These are phyloP conservation scores for Dolichopus griseipennis DNA, from an alignment of 2,888 invertebrate genomes.

Conservation along the genomic window DNA sequence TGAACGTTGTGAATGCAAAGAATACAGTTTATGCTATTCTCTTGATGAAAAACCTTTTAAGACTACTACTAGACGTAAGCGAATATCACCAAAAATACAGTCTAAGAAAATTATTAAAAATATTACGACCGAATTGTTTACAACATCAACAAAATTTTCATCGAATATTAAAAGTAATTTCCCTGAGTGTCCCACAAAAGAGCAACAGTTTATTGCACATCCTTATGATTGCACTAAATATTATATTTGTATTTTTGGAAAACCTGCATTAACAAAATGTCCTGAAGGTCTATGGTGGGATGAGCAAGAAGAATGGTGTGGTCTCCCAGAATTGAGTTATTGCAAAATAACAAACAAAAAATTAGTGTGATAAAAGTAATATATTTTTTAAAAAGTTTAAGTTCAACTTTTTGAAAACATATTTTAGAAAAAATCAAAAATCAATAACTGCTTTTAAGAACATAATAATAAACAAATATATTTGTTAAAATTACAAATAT, in stretches of 20 bases:
- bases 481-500: too few relatives aligned
- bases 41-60: neutral
- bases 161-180: constrained; percentile 8
- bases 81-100: constrained; percentile 8
- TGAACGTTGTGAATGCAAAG: constrained; percentile 30
- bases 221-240: constrained; percentile 35
- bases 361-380: too few relatives aligned
- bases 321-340: constrained; percentile 15
- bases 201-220: constrained; percentile 33
- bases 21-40: constrained; percentile 28
- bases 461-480: too few relatives aligned
- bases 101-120: constrained; percentile 19
- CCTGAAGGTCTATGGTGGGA: constrained; percentile 36
- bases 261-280: constrained; percentile 35
- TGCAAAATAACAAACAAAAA: too few relatives aligned
- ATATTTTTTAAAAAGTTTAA: too few relatives aligned
- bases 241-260: constrained; percentile 36
- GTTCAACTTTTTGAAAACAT: too few relatives aligned
- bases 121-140: neutral
- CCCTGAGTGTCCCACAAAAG: constrained; percentile 28
- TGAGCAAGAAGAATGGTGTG: constrained; percentile 30
- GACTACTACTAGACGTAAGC: neutral
- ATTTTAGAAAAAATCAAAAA: too few relatives aligned
- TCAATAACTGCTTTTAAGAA: too few relatives aligned
- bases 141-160: constrained; percentile 7